These are phyloP conservation scores for Benitochromis conjunctus DNA, from an alignment of 2,113 vertebrate species.

Conservation along the genomic window DNA sequence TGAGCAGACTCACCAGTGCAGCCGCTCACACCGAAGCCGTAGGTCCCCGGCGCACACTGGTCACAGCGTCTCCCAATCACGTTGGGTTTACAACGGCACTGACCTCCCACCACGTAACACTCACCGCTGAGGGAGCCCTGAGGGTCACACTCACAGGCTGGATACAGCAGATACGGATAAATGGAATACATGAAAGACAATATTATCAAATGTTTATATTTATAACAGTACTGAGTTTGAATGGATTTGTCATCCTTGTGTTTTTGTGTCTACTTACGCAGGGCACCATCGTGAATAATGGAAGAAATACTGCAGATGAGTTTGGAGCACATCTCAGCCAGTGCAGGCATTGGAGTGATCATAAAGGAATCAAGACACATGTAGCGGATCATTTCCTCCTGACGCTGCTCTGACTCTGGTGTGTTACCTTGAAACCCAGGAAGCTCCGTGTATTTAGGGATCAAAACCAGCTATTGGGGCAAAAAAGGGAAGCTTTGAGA, in stretches of 20 bases:
- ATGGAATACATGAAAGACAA: not conserved
- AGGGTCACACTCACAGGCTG: slow-evolving; percentile 83
- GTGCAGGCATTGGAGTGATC: slow-evolving; percentile 66
- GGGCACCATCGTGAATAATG: slow-evolving; percentile 76
- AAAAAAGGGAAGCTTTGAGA: not conserved
- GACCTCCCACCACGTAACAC: slow-evolving; percentile 80
- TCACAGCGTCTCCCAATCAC: slow-evolving; percentile 79
- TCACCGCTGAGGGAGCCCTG: slow-evolving; percentile 82
- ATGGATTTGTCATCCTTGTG: not conserved
- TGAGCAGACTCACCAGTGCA: slow-evolving; percentile 76
- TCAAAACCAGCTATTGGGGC: slow-evolving; percentile 72
- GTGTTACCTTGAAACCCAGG: slow-evolving; percentile 74
- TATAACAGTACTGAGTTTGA: not conserved
- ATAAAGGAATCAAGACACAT: slow-evolving; percentile 81
- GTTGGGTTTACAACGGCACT: slow-evolving; percentile 80
- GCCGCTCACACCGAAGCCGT: slow-evolving; percentile 78
- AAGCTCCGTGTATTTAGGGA: slow-evolving; percentile 77
- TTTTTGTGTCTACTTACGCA: slow-evolving; percentile 70
- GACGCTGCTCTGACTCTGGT: slow-evolving; percentile 38
- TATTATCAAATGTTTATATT: not conserved
- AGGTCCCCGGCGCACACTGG: slow-evolving; percentile 77
- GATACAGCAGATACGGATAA: not conserved
- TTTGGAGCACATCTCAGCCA: slow-evolving; percentile 76
- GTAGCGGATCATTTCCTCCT: slow-evolving; percentile 78
- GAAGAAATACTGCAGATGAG: slow-evolving; percentile 84